Percentiles rank a stretch among this genome's conserved stretches.
phyloP scores from a whole-genome alignment of 2,113 vertebrate species.

The Rhipidura dahli region DNA sequence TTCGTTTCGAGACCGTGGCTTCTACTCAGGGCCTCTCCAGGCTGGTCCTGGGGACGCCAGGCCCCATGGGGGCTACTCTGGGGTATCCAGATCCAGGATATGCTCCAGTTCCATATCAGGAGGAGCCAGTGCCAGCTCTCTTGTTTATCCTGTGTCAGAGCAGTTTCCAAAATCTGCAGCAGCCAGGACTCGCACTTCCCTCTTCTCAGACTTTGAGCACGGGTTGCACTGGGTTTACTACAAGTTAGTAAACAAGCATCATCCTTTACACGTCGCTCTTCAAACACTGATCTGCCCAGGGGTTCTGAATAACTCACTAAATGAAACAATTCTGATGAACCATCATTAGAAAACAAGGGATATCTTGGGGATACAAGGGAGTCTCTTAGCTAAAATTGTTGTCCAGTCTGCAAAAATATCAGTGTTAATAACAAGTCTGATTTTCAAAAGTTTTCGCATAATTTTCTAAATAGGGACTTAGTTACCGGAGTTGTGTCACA shows the following conservation, averaged over 20 bases:
- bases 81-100: not conserved
- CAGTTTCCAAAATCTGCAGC: not conserved
- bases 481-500: not conserved
- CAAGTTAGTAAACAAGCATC: not conserved
- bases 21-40: too few relatives aligned
- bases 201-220: not conserved
- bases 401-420: not conserved
- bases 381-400: not conserved
- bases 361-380: not conserved
- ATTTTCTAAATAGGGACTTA: not conserved
- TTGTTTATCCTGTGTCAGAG: accelerated
- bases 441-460: not conserved
- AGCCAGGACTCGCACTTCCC: not conserved
- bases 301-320: not conserved
- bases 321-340: not conserved
- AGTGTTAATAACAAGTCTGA: not conserved
- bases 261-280: not conserved
- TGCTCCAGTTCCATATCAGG: accelerated
- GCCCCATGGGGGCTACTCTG: accelerated
- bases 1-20: accelerated
- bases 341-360: not conserved
- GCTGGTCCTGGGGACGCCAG: too few relatives aligned
- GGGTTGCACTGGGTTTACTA: not conserved
- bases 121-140: not conserved
- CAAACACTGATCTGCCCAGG: not conserved